Conservation (phyloP, 1,140 invertebrate species). For the Periplaneta americana region DNA sequence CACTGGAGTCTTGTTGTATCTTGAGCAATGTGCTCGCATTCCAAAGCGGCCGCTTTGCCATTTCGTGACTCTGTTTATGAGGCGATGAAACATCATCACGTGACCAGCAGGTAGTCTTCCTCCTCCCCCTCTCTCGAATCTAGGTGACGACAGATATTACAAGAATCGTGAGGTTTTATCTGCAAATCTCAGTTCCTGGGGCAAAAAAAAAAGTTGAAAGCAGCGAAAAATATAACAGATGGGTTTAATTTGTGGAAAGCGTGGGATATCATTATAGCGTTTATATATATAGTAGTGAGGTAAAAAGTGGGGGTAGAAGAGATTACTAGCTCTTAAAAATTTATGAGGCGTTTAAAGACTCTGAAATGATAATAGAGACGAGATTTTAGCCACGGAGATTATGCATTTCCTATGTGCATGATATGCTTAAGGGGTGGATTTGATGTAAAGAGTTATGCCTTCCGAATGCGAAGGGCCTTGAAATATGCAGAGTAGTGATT, state of each 20-base stretch:
- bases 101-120: no score
- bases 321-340: not conserved
- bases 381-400: not conserved
- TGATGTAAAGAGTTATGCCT: no score
- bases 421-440: no score
- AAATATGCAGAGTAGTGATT: no score
- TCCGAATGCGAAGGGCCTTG: no score
- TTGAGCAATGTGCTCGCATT: no score
- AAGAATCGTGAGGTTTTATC: not conserved
- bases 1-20: no score
- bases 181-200: not conserved
- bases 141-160: not conserved
- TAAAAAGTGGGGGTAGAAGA: not conserved
- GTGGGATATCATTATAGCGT: not conserved
- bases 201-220: no score
- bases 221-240: not conserved
- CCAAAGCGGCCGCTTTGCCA: no score
- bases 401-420: not conserved
- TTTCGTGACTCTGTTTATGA: no score
- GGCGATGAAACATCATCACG: no score
- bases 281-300: not conserved
- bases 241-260: not conserved
- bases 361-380: not conserved
- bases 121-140: no score
- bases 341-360: not conserved